Evolutionary conservation across 2,797 vertebrate genomes (phyloP).

Genomic region (Melanotaenia maccullochi): DNA sequence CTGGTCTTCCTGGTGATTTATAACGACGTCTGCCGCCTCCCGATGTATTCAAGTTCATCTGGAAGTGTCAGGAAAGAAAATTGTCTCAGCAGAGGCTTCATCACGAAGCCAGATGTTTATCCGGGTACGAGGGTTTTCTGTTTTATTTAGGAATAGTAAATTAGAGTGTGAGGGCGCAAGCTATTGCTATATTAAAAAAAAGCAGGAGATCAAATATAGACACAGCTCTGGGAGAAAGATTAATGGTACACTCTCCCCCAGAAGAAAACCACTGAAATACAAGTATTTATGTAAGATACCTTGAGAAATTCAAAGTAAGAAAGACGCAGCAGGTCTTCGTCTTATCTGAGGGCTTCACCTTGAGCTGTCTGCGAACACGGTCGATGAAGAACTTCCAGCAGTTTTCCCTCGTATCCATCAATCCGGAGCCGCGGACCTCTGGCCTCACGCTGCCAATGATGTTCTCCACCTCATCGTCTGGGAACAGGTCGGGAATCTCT

Average conservation of each 20-base stretch:
- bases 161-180: conserved; percentile 39
- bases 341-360: conserved; percentile 81
- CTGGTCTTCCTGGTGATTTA: conserved; percentile 55
- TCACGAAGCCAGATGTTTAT: conserved; percentile 60
- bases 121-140: conserved; percentile 25
- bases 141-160: conserved; percentile 40
- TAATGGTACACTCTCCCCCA: conserved; percentile 27
- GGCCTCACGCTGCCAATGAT: conserved; percentile 87
- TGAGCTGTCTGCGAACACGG: conserved; percentile 88
- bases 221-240: conserved; percentile 30
- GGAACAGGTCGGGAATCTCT: conserved; percentile 94
- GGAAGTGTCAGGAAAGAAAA: conserved; percentile 50
- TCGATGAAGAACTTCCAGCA: conserved; percentile 98
- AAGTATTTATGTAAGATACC: conserved; percentile 38
- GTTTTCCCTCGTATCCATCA: conserved; percentile 89
- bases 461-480: conserved; percentile 92
- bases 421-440: conserved; percentile 87
- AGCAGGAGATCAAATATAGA: conserved; percentile 42
- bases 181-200: conserved; percentile 40
- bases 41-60: conserved; percentile 50
- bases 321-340: conserved; percentile 18
- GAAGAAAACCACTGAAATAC: conserved; percentile 19
- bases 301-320: conserved; percentile 30
- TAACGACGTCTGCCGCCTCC: conserved; percentile 29
- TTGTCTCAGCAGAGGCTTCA: conserved; percentile 50